Percentiles rank a stretch among this genome's conserved stretches.
These are phyloP conservation scores for Cathartes aura DNA, from an alignment of 2,113 vertebrate genomes.

Conservation along the genomic window DNA sequence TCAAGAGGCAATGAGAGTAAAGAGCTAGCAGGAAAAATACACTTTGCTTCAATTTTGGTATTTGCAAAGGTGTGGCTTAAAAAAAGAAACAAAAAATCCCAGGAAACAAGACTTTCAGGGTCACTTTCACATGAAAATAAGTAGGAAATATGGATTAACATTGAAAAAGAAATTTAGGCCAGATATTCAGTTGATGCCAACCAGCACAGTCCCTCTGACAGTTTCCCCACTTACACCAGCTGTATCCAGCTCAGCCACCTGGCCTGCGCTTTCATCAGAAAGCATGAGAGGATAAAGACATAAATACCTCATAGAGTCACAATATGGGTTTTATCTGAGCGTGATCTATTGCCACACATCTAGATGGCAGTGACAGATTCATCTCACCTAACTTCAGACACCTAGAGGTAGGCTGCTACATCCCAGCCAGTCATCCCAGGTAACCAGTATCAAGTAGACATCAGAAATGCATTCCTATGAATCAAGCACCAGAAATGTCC, in stretches of 20 bases:
- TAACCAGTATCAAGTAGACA: neutral
- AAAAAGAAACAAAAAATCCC: neutral
- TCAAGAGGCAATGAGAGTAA: neutral
- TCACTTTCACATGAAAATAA: neutral
- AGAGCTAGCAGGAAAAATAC: neutral
- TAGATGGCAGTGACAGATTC: neutral
- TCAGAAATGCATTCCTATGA: neutral
- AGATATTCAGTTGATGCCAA: neutral
- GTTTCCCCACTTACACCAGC: neutral
- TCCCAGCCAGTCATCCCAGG: neutral
- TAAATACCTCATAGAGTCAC: neutral
- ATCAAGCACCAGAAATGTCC: neutral
- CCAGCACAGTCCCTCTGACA: neutral
- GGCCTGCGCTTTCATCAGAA: neutral
- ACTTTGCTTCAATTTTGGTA: neutral
- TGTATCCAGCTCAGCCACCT: neutral
- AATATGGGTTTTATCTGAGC: neutral
- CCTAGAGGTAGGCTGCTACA: neutral
- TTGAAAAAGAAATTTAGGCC: neutral
- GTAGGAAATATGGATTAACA: neutral
- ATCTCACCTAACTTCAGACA: neutral
- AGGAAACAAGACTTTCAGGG: neutral
- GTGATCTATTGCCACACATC: neutral
- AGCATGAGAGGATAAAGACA: neutral
- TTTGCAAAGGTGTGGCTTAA: neutral